These are phyloP conservation scores for Drosophila affinis DNA, from an alignment of 2,888 invertebrate genomes.

Conservation along the genomic window DNA sequence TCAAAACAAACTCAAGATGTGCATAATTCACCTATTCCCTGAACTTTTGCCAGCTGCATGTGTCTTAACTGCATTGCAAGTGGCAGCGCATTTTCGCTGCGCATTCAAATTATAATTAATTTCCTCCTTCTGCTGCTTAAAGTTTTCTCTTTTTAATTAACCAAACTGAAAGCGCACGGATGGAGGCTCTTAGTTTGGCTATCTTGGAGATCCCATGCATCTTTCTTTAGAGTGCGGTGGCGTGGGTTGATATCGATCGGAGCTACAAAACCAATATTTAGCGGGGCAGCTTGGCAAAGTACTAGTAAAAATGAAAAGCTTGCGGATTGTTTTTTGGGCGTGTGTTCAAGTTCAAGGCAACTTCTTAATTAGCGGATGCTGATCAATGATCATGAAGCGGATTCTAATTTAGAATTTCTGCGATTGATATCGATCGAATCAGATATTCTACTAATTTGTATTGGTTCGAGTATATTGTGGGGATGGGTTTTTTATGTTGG, in stretches of 20 bases:
- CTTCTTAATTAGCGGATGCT: conserved; percentile 50
- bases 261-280: neutral
- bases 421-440: conserved; percentile 30
- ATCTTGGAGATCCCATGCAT: neutral
- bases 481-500: conserved; percentile 27
- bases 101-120: conserved; percentile 1
- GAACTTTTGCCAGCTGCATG: neutral
- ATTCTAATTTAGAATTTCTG: conserved; percentile 60
- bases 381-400: conserved; percentile 20
- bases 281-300: conserved; percentile 10
- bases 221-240: too few species aligned
- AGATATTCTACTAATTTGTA: conserved; percentile 42
- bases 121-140: conserved; percentile 7
- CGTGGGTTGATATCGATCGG: neutral
- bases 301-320: neutral
- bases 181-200: conserved; percentile 16
- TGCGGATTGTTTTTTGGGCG: neutral
- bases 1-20: conserved; percentile 15
- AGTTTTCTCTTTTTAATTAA: conserved; percentile 47
- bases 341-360: neutral
- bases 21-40: neutral
- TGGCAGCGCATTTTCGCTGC: neutral
- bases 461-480: conserved; percentile 14
- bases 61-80: too few species aligned
- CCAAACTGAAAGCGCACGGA: conserved; percentile 43